A percentile compares a stretch with the other conserved stretches of the same genome.
These are phyloP conservation scores for Colossoma macropomum DNA, from an alignment of 2,113 vertebrate genomes.

Conservation along the genomic window DNA sequence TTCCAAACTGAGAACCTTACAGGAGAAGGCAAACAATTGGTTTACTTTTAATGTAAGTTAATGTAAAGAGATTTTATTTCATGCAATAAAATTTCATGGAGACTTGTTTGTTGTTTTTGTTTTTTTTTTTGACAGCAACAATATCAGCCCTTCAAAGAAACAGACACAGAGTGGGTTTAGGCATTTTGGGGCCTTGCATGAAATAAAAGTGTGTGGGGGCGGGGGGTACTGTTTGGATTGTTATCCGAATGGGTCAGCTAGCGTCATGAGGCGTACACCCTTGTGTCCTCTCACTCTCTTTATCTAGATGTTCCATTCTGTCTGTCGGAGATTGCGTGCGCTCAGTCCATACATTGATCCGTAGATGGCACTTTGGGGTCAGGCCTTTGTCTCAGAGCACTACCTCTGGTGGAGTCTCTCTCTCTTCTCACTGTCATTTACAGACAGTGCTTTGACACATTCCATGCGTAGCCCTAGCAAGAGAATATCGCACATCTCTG, in stretches of 20 bases:
- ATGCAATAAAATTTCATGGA: too few species aligned
- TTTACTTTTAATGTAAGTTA: too few species aligned
- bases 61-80: too few species aligned
- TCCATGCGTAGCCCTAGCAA: slow-evolving; percentile 63
- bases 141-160: slow-evolving; percentile 75
- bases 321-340: slow-evolving; percentile 41
- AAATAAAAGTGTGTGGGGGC: slow-evolving; percentile 14
- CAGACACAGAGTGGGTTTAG: slow-evolving; percentile 57
- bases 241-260: slow-evolving; percentile 44
- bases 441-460: slow-evolving; percentile 74
- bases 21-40: too few species aligned
- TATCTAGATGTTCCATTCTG: slow-evolving; percentile 32
- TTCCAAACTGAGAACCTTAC: too few species aligned
- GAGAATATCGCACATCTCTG: slow-evolving; percentile 74
- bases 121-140: too few species aligned
- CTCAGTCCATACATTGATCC: slow-evolving; percentile 73
- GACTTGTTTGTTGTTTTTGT: too few species aligned
- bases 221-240: slow-evolving; percentile 24
- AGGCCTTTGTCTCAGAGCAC: slow-evolving; percentile 73
- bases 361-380: slow-evolving; percentile 65
- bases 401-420: slow-evolving; percentile 67
- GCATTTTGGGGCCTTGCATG: slow-evolving; percentile 43
- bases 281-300: slow-evolving; percentile 18
- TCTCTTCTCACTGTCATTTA: slow-evolving; percentile 72
- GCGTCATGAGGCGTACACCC: slow-evolving; percentile 29